phyloP scores from a whole-genome alignment of 2,888 invertebrate genomes.

The Molanna angustata region DNA sequence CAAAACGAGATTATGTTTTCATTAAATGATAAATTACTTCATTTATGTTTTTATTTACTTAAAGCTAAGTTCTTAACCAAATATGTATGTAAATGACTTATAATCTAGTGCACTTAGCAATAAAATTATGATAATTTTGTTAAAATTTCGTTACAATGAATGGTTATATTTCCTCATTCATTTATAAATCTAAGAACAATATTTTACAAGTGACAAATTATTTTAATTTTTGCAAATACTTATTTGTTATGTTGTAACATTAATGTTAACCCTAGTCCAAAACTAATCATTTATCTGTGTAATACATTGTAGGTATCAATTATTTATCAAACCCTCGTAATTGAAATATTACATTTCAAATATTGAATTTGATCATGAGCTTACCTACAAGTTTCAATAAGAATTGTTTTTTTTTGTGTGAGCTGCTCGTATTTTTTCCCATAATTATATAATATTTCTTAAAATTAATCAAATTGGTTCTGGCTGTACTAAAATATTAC shows the following conservation, averaged over 20 bases:
- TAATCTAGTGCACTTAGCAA: constrained; percentile 20
- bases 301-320: too few species aligned
- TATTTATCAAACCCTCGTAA: too few species aligned
- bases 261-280: too few species aligned
- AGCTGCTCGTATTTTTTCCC: constrained; percentile 23
- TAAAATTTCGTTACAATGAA: constrained; percentile 23
- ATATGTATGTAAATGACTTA: neutral
- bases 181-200: constrained; percentile 32
- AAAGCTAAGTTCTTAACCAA: neutral
- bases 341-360: too few species aligned
- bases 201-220: constrained; percentile 27
- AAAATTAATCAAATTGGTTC: constrained; percentile 31
- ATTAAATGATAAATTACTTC: constrained; percentile 9
- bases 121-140: constrained; percentile 24
- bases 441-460: constrained; percentile 25
- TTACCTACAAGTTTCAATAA: too few species aligned
- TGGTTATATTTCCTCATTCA: constrained; percentile 19
- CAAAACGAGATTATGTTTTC: constrained; percentile 2
- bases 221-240: too few species aligned
- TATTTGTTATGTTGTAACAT: too few species aligned
- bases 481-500: constrained; percentile 20
- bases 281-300: too few species aligned
- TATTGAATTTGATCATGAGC: too few species aligned
- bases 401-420: too few species aligned
- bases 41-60: too few species aligned